Base-by-base conservation (phyloP, 2,797 vertebrate genomes). In the Helarctos malayanus region DNA sequence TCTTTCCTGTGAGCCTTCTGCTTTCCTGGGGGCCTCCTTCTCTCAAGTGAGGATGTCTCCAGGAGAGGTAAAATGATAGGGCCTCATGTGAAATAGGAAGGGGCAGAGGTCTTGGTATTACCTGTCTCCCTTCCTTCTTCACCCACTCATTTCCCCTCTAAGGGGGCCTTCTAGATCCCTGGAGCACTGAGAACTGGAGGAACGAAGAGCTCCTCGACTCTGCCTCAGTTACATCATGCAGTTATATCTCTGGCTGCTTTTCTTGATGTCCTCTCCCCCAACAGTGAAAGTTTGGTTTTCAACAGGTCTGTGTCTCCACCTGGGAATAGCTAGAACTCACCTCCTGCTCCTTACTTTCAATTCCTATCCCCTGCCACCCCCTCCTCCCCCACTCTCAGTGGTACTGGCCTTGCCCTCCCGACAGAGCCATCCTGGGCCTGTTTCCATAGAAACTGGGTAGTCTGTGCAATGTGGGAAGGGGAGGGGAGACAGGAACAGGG, bases 361-460 rank as follows among this genome's bases (percentile, higher is more conserved):
- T 95, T 95, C 84, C 81, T 89, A 27, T 16, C 76, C 47, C 61
- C 85, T 87, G 38, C 15, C 71, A 47, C 61, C 23, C 29, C 84
- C 78, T 78, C 63, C 73, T 8, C 15, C 73, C 41, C 15, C 27
- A 16, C 65, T 79, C 68, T 75, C 85, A 91, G 88, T 92, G 69
- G 75, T 93, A 92, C 92, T 97, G 97, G 97, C 97, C 97, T 97
- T 97, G 97, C 97, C 97, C 97, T 98, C 96, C 96, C 56, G 96
- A 96, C 96, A 97, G 95, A 97, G 96, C 82, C 98, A 98, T 93
- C 82, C 95, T 92, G 94, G 93, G 92, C 93, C 86, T 3, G 97
- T 98, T 98, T 96, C 97, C 97, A 98, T 98, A 97, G 97, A 98
- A 98, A 98, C 98, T 21, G 63, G 92, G 95, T 97, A 98, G 97